Evolutionary conservation across 2,113 vertebrate species (phyloP), one percentile per base, ranked within the genome.

Genomic region (Centropus bengalensis): DNA sequence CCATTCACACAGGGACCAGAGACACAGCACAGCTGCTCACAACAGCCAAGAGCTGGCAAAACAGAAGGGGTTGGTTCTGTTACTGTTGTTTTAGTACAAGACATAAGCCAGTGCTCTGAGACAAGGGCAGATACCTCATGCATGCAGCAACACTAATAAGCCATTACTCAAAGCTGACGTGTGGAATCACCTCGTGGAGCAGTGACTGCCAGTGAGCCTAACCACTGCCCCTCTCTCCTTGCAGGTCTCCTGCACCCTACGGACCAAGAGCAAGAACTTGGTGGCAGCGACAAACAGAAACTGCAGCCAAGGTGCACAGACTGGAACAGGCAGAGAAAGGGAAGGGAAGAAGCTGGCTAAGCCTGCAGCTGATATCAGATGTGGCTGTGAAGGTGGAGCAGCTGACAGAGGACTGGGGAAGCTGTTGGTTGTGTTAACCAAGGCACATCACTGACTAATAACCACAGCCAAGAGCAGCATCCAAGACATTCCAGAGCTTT

Each of bases 151-250:
- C 16, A 23, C 40, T 67, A 75, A 40, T 18, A 32, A 47, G 51
- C 28, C 55, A 24, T 4, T 10, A 55, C 24, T 38, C 8, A 22
- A 73, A 75, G 49, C 36, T 36, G 20, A 32, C 1, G 2, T 16
- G 38, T 30, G 18, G 27, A 59, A 24, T 26, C 0, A 0, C n/a
- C 23, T 33, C 0, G 0, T 9, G 22, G 28, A 84, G 20, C 47
- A 19, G 40, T 3, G 11, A 55, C 28, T n/a, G 42, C 44, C 17
- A 23, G 44, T 17, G 8, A 91, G 68, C 28, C 68, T 75, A 23
- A 33, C 8, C 33, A 60, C 27, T 18, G n/a, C 11, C 8, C 21
- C 49, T 45, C 11, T n/a, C 16, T 77, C 71, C 36, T 73, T 88
- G 36, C 13, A 60, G 26, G 18, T 70, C 52, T 67, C 26, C 24